Evolutionary conservation across 2,113 vertebrate genomes (phyloP).

Genomic region (Cyanoramphus novaezelandiae): DNA sequence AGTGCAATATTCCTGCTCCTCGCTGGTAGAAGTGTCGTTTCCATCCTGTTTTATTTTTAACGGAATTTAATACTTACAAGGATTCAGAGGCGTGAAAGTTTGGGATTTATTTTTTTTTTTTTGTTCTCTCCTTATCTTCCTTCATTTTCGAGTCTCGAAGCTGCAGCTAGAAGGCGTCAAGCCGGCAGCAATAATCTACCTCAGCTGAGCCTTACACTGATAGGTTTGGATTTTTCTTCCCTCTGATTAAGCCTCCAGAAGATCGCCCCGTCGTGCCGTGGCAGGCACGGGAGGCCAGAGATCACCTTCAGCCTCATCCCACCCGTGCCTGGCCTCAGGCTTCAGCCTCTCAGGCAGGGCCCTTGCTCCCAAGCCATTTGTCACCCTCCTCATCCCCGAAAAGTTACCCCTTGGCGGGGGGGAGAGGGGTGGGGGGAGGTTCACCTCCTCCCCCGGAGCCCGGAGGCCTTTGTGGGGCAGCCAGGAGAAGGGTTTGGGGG

Average conservation of each 20-base stretch:
- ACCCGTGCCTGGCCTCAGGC: not conserved
- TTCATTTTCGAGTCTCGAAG: not conserved
- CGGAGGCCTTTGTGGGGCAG: accelerated
- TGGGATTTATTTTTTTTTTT: not conserved
- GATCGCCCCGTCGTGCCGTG: not conserved
- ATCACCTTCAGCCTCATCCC: not conserved
- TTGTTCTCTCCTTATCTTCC: not conserved
- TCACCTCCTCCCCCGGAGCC: not conserved
- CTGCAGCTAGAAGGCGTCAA: conserved; percentile 11
- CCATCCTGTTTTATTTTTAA: not conserved
- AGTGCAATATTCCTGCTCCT: not conserved
- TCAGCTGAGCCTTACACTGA: not conserved
- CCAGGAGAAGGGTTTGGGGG: not conserved
- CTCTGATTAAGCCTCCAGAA: not conserved
- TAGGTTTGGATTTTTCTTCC: not conserved
- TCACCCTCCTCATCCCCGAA: too few species aligned
- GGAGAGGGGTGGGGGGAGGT: too few species aligned
- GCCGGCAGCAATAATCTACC: not conserved
- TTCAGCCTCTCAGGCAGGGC: not conserved
- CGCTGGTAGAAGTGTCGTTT: not conserved
- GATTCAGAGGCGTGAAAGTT: conserved; percentile 1
- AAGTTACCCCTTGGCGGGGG: not conserved
- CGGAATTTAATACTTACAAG: not conserved
- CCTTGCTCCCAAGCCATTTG: not conserved
- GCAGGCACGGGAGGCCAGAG: not conserved